Evolutionary conservation across 2,888 invertebrate species (phyloP).

Genomic region (Hypolimnas misippus): DNA sequence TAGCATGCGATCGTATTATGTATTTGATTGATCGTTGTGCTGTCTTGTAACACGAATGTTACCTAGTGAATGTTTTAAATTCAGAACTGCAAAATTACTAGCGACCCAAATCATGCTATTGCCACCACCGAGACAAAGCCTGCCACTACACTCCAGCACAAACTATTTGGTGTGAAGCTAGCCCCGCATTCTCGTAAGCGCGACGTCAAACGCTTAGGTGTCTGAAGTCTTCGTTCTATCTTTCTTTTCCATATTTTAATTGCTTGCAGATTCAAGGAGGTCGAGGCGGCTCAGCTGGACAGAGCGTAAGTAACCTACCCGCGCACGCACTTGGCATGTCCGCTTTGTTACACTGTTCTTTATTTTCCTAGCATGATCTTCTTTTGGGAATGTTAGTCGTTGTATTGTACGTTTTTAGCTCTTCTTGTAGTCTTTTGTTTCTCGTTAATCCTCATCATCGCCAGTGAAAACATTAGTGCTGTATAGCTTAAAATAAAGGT

Average conservation of each 20-base stretch:
- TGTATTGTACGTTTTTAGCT: slow-evolving; percentile 8
- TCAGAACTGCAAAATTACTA: slow-evolving; percentile 16
- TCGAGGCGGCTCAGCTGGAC: slow-evolving; percentile 90
- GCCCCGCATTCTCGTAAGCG: slow-evolving; percentile 55
- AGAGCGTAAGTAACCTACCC: slow-evolving; percentile 90
- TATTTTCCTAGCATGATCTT: slow-evolving; percentile 27
- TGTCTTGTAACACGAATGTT: slow-evolving; percentile 48
- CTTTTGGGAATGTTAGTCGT: slow-evolving; percentile 1
- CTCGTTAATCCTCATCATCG: not conserved
- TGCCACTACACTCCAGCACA: slow-evolving; percentile 70
- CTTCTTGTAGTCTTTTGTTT: slow-evolving; percentile 14
- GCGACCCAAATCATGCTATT: slow-evolving; percentile 55
- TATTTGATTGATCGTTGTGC: slow-evolving; percentile 54
- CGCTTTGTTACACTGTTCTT: slow-evolving; percentile 57
- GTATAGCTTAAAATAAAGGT: not conserved
- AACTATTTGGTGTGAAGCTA: slow-evolving; percentile 64
- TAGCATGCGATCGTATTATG: slow-evolving; percentile 61
- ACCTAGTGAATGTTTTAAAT: slow-evolving; percentile 24
- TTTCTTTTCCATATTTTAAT: slow-evolving; percentile 82
- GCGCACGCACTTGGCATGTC: slow-evolving; percentile 63
- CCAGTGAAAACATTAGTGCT: not conserved
- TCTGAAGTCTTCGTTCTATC: slow-evolving; percentile 67
- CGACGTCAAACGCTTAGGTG: slow-evolving; percentile 65
- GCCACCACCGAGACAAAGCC: slow-evolving; percentile 57
- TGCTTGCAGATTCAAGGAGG: slow-evolving; percentile 94